These are phyloP conservation scores for Brienomyrus longianalis DNA, from an alignment of 2,113 vertebrate species.

Conservation along the genomic window DNA sequence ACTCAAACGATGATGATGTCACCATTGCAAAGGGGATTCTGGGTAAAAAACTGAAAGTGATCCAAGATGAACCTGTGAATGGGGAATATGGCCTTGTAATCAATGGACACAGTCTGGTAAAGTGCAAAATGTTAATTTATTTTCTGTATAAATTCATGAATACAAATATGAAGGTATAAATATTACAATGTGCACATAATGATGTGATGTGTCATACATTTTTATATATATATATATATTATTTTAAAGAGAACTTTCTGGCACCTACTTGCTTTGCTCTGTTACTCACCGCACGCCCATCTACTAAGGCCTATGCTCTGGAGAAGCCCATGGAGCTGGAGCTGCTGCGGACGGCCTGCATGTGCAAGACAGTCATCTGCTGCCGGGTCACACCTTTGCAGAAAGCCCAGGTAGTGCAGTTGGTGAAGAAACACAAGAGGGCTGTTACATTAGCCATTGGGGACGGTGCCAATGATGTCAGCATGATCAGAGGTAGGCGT, in stretches of 20 bases:
- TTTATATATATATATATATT: neutral
- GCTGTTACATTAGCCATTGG: constrained; percentile 87
- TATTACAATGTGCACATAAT: neutral
- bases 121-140: neutral
- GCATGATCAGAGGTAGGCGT: constrained; percentile 91
- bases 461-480: constrained; percentile 88
- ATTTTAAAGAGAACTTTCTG: neutral
- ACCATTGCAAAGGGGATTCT: constrained; percentile 41
- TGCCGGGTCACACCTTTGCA: constrained; percentile 90
- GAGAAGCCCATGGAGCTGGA: constrained; percentile 76
- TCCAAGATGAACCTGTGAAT: constrained; percentile 66
- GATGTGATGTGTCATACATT: neutral
- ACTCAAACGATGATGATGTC: constrained; percentile 44
- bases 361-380: constrained; percentile 89
- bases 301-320: constrained; percentile 72
- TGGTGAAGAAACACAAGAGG: constrained; percentile 87
- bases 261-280: neutral
- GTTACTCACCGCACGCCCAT: neutral
- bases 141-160: neutral
- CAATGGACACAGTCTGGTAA: constrained; percentile 87
- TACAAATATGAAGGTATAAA: neutral
- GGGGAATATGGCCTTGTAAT: constrained; percentile 84
- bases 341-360: constrained; percentile 74
- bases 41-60: constrained; percentile 40
- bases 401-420: constrained; percentile 91